Base-by-base conservation (phyloP, 1,140 invertebrate species). In the Dendrolimus punctatus region DNA sequence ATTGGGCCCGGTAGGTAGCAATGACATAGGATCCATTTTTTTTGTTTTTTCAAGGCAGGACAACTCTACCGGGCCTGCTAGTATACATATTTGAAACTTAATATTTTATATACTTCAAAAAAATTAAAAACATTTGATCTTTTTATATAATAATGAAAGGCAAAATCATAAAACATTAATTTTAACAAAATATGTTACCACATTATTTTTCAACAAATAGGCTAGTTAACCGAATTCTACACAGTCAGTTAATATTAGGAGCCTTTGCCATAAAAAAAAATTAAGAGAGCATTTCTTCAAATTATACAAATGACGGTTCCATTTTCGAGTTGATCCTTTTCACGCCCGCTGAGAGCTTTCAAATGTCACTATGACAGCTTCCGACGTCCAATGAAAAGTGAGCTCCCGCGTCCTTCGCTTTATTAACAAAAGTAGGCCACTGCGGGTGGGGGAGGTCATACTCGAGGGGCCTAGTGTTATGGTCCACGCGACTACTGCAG, bases 311-410 rank as follows among this genome's bases (percentile, higher is more conserved):
- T 43, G 44, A 60, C 48, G 46, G 47, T 57, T 59, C 57, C 51
- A 56, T 57, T 59, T 59, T 53, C 49, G 49, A 53, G 49, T 44
- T 38, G 45, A 52, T 54, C 62, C 57, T 53, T 53, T 57, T 59
- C 54, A 57, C 57, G 40, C 58, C 50, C 55, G 54, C 53, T 56
- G 51, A 47, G 59, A 49, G 53, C 59, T 58, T 57, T 51, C 49
- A 57, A 51, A 53, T 68, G 66, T 62, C 66, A 68, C 45, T 49
- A 46, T 64, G 62, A 64, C 62, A 64, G 59, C 51, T 53, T 38
- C 43, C 52, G 49, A 41, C 40, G 39, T 39, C 62, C 60, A 64
- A 42, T 46, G 38, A 58, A 42, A 51, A 39, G 23, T 53, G 53
- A 58, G 23, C 46, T 44, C 4, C 57, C 39, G 36, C 55, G 46